Conservation (phyloP, 1,140 invertebrate genomes). For the Heliconius himera region DNA sequence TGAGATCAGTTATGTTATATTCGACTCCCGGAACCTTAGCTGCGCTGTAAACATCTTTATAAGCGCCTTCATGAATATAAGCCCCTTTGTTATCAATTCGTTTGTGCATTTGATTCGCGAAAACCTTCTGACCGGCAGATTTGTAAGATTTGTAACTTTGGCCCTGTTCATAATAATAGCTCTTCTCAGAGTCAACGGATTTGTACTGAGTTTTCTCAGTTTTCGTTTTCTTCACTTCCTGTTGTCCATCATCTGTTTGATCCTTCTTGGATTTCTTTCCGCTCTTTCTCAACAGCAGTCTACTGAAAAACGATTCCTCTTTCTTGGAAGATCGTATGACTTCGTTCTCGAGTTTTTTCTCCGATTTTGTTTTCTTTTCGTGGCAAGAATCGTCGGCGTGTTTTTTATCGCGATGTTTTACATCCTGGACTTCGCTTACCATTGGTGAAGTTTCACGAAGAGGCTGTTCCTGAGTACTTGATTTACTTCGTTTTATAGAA, state of each 20-base stretch:
- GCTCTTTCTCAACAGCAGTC: slow-evolving; percentile 84
- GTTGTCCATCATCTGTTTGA: slow-evolving; percentile 74
- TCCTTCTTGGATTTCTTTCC: slow-evolving; percentile 85
- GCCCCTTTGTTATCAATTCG: slow-evolving; percentile 79
- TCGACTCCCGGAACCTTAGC: slow-evolving; percentile 72
- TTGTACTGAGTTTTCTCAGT: slow-evolving; percentile 71
- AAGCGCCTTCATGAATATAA: slow-evolving; percentile 77
- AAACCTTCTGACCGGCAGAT: slow-evolving; percentile 76
- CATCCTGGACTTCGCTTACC: slow-evolving; percentile 50
- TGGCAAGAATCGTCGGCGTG: slow-evolving; percentile 75
- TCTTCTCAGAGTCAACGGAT: slow-evolving; percentile 59
- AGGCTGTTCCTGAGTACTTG: slow-evolving; percentile 75
- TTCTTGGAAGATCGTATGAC: slow-evolving; percentile 76
- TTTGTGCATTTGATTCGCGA: slow-evolving; percentile 79
- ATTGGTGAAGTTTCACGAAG: slow-evolving; percentile 63
- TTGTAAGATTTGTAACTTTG: slow-evolving; percentile 73
- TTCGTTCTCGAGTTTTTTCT: slow-evolving; percentile 79
- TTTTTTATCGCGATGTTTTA: slow-evolving; percentile 72
- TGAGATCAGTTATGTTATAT: slow-evolving; percentile 79
- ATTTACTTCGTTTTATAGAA: slow-evolving; percentile 78
- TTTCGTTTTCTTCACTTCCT: slow-evolving; percentile 71
- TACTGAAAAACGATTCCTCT: slow-evolving; percentile 85
- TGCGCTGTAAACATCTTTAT: slow-evolving; percentile 74
- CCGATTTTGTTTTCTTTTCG: slow-evolving; percentile 81
- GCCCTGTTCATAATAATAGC: slow-evolving; percentile 45